These are phyloP conservation scores for Syrrhaptes paradoxus DNA, from an alignment of 2,113 vertebrate genomes.

Conservation along the genomic window DNA sequence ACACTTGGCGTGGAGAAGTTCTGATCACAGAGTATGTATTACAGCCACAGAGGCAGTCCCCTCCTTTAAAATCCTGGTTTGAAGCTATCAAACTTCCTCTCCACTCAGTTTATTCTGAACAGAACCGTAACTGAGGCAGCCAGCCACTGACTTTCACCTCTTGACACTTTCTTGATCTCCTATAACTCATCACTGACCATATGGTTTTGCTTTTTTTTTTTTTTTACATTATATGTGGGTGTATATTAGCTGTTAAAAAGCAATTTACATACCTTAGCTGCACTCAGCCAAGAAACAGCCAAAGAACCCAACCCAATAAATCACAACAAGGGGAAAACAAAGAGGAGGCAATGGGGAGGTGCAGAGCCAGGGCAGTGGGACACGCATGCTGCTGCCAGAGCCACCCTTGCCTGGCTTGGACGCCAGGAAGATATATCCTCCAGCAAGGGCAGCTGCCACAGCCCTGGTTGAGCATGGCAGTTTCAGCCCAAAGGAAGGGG, in stretches of 20 bases:
- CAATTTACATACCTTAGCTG: slow-evolving; percentile 37
- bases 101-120: not conserved
- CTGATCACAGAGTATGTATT: not conserved
- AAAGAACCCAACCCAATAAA: slow-evolving; percentile 8
- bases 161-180: not conserved
- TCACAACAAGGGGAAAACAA: slow-evolving; percentile 5
- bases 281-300: slow-evolving; percentile 11
- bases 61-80: not conserved
- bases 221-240: not conserved
- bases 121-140: fast-evolving
- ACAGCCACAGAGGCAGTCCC: not conserved
- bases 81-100: not conserved
- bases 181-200: not conserved
- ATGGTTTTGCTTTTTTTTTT: not conserved
- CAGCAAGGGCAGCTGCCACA: not conserved
- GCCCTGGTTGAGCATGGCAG: not conserved
- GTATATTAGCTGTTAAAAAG: slow-evolving; percentile 14
- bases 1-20: not conserved
- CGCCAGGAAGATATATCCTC: not conserved
- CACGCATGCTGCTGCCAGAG: not conserved
- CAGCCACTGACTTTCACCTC: not conserved
- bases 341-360: not conserved
- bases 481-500: not conserved
- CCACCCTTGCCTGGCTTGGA: fast-evolving
- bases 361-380: not conserved